A percentile compares a stretch with the other conserved stretches of the same genome.
Evolutionary conservation across 2,113 vertebrate genomes (phyloP).

Genomic region (Tylochromis polylepis): DNA sequence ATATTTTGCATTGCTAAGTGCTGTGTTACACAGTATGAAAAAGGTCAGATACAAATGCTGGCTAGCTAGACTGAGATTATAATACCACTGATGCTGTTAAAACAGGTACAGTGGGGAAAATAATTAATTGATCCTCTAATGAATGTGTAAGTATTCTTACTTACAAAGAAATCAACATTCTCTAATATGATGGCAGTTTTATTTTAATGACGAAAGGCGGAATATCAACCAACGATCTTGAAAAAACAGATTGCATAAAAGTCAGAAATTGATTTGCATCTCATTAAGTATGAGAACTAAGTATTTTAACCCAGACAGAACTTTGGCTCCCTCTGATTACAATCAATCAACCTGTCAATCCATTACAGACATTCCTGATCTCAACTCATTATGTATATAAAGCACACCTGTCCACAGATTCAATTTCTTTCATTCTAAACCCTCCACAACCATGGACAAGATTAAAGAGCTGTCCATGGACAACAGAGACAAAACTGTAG

Average conservation of each 20-base stretch:
- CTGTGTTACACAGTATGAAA: background rate
- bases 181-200: too few relatives aligned
- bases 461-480: background rate
- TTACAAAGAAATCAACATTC: background rate
- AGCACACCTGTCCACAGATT: background rate
- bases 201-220: too few relatives aligned
- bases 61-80: background rate
- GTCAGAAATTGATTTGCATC: background rate
- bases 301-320: background rate
- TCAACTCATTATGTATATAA: background rate
- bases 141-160: background rate
- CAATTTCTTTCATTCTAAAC: background rate
- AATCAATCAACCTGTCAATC: background rate
- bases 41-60: background rate
- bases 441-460: background rate
- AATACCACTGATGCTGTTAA: background rate
- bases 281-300: background rate
- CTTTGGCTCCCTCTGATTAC: background rate
- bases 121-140: accelerated
- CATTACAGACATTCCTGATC: background rate
- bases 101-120: background rate
- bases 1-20: background rate
- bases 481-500: background rate
- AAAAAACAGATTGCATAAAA: background rate
- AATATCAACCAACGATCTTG: background rate